Conservation (phyloP, 92 coral and sea anemone species). For the Epizoanthus ramosus region DNA sequence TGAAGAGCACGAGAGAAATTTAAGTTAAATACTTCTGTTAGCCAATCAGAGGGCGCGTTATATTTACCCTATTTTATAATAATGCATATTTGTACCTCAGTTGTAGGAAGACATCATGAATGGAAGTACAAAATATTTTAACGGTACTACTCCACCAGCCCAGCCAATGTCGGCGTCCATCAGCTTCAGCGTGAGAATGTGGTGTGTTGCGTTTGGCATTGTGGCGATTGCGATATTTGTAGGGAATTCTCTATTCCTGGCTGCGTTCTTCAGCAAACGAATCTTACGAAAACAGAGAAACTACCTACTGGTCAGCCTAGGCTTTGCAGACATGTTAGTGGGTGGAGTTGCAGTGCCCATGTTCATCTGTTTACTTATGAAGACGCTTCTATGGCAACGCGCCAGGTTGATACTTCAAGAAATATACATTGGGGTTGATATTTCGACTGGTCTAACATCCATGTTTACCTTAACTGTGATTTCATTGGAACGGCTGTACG, state of each 20-base stretch:
- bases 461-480: conserved; percentile 32
- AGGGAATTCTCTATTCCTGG: conserved; percentile 33
- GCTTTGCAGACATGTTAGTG: conserved; percentile 24
- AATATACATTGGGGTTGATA: conserved; percentile 19
- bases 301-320: conserved; percentile 30
- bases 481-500: conserved; percentile 31
- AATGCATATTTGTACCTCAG: too few species aligned
- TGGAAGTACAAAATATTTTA: not conserved
- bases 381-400: not conserved
- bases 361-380: conserved; percentile 4
- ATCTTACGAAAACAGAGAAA: conserved; percentile 23
- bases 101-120: conserved; percentile 1
- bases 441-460: conserved; percentile 28
- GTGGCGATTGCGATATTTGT: conserved; percentile 23
- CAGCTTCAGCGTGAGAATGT: not conserved
- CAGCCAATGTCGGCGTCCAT: not conserved
- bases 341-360: conserved; percentile 27
- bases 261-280: conserved; percentile 34
- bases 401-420: not conserved
- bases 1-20: too few species aligned
- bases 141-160: not conserved
- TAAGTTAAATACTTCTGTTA: too few species aligned
- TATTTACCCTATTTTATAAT: too few species aligned
- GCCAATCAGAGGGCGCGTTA: too few species aligned
- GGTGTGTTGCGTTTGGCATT: conserved; percentile 34